Percentiles rank a stretch among this genome's conserved stretches.
phyloP scores from a whole-genome alignment of 1,140 invertebrate genomes.

The Aphelinus certus region DNA sequence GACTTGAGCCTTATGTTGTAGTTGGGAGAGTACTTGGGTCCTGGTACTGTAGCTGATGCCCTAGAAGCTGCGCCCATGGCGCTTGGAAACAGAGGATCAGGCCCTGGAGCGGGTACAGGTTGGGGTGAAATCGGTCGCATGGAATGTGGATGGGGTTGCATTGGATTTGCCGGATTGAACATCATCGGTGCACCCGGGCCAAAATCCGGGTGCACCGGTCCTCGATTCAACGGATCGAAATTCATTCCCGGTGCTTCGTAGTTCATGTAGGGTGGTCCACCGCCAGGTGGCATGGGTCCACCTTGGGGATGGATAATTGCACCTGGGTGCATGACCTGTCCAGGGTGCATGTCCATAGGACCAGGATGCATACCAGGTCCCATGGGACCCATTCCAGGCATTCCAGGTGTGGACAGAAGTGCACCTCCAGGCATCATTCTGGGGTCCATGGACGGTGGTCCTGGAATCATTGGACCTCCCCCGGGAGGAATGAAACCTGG shows the following conservation, averaged over 20 bases:
- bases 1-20: neutral
- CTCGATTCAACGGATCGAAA: conserved; percentile 48
- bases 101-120: conserved; percentile 53
- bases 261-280: conserved; percentile 17
- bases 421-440: conserved; percentile 25
- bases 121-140: conserved; percentile 50
- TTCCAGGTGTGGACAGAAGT: neutral
- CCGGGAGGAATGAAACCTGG: neutral
- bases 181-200: conserved; percentile 47
- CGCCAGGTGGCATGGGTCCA: neutral
- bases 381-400: neutral
- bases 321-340: conserved; percentile 14
- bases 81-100: conserved; percentile 1
- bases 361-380: neutral
- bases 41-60: conserved; percentile 9
- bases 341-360: conserved; percentile 40
- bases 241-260: conserved; percentile 48
- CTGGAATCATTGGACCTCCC: neutral
- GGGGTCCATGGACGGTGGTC: neutral
- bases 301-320: conserved; percentile 1
- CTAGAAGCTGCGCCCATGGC: neutral
- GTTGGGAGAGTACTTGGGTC: conserved; percentile 25
- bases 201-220: conserved; percentile 46
- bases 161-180: conserved; percentile 52
- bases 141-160: conserved; percentile 27